Base-by-base conservation (phyloP, 2,113 vertebrate genomes). In the Grantiella picta region DNA sequence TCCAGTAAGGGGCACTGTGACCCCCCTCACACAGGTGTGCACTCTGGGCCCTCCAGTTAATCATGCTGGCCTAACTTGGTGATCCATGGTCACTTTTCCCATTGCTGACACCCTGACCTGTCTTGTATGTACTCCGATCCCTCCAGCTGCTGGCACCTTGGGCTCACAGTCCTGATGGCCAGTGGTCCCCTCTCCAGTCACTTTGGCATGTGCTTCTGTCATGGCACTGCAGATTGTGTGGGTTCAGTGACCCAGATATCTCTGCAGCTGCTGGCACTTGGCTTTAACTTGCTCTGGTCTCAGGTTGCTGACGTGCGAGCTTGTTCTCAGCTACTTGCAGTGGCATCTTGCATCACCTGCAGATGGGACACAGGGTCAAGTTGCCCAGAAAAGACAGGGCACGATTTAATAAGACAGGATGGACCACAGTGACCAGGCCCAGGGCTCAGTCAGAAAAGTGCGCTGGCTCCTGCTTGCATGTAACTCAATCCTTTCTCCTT, bases 191-290 rank as follows among this genome's bases (percentile, higher is more conserved):
- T 18, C 33, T 50, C 24, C 2, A 1, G 27, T 53, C 20, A 18
- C 11, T 50, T 25, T 36, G 42, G 42, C n/a, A 38, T 0, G 1
- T 36, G 3, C n/a, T 82, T 33, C 47, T 53, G 49, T 72, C 35
- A 5, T 69, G 31, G 28, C 31, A 44, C 25, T 44, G 8, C 42
- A 24, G 36, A 7, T 1, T 1, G 0, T 5, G 1, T 56, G 40
- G 6, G 11, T 64, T 19, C 9, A 23, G 0, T 24, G 22, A 61
- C 17, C 16, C 0, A 23, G 47, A 22, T 49, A 22, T 49, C 1
- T 0, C 22, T 60, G 2, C 5, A n/a, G 22, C 42, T 84, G 63
- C 24, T 75, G 42, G 25, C 2, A 1, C 68, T 35, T 75, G 10
- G 10, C 25, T 59, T 87, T 75, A 71, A 17, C 12, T 66, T 5